Evolutionary conservation across 2,113 vertebrate genomes (phyloP), one percentile per base, ranked within the genome.

Genomic region (Ochotona princeps): DNA sequence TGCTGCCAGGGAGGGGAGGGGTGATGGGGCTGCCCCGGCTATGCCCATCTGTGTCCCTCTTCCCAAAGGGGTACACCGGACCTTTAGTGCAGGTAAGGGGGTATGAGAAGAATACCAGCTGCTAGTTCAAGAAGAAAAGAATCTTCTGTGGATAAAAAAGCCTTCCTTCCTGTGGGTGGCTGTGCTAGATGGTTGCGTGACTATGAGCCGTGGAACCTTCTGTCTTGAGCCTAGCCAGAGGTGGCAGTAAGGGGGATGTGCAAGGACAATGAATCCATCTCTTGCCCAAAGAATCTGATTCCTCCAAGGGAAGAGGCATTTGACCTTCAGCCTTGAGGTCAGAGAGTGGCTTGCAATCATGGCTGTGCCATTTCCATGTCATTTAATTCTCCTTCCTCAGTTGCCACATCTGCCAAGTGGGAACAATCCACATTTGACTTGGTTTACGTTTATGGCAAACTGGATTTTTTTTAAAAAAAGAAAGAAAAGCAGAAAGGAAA

Each of bases 121-220:
- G 14, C 47, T 30, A n/a, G 15, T 54, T 63, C 8, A 38, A 65
- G 87, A 38, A 82, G 49, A 65, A n/a, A 86, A 66, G 28, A 35
- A 65, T 18, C 10, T 13, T 20, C 30, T 6, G 32, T 23, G 0
- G 13, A 11, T 12, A 15, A 17, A 20, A 26, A 20, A 26, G 49
- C 21, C 8, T 1, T 0, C 10, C n/a, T 26, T 66, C 38, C 12
- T 3, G 12, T 7, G 11, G 1, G 2, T 2, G 57, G 26, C 5
- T 4, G 5, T 12, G 65, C 20, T 6, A 14, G n/a, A 6, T 54
- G 49, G 66, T 9, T 18, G 1, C 1, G 1, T 5, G 47, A 11
- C 20, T 21, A 0, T 5, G 23, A 51, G 47, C 73, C 28, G 32
- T 0, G 1, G 18, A 80, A 69, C 57, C 17, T 84, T 26, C 69